phyloP scores from a whole-genome alignment of 1,140 invertebrate genomes.

The Magallana gigas region DNA sequence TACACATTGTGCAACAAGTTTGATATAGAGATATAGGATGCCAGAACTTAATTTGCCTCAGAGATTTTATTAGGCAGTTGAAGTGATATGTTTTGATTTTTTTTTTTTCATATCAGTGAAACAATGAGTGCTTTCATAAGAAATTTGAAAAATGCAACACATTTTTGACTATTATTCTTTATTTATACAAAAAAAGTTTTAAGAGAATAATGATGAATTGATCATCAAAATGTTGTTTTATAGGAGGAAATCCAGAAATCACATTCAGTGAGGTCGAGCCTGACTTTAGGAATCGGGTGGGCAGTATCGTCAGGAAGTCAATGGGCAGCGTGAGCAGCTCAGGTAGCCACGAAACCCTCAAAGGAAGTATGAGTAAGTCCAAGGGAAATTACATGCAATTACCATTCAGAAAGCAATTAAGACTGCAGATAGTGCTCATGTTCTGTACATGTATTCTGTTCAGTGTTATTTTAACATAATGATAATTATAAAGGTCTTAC shows the following conservation, averaged over 20 bases:
- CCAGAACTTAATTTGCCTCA: too few relatives aligned
- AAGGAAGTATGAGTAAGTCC: constrained; percentile 64
- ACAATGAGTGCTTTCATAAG: too few relatives aligned
- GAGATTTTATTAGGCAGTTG: too few relatives aligned
- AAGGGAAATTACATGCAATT: not conserved
- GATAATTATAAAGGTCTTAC: not conserved
- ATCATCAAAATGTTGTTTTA: not conserved
- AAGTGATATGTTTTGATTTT: too few relatives aligned
- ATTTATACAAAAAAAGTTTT: too few relatives aligned
- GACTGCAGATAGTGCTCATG: not conserved
- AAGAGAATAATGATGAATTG: too few relatives aligned
- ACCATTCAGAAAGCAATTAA: not conserved
- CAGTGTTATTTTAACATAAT: not conserved
- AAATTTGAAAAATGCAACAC: too few relatives aligned
- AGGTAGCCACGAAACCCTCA: constrained; percentile 65
- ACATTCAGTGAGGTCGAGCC: constrained; percentile 45
- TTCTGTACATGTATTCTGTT: not conserved
- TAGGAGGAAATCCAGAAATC: constrained; percentile 25
- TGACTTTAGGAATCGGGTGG: constrained; percentile 81
- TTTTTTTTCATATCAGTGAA: too few relatives aligned
- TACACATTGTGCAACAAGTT: too few relatives aligned
- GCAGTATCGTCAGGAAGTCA: constrained; percentile 84
- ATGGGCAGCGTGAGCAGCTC: constrained; percentile 74
- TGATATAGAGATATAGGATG: too few relatives aligned
- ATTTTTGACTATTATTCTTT: too few relatives aligned